Conservation (phyloP, 2,797 vertebrate species). For the Hypotaenidia okinawae region DNA sequence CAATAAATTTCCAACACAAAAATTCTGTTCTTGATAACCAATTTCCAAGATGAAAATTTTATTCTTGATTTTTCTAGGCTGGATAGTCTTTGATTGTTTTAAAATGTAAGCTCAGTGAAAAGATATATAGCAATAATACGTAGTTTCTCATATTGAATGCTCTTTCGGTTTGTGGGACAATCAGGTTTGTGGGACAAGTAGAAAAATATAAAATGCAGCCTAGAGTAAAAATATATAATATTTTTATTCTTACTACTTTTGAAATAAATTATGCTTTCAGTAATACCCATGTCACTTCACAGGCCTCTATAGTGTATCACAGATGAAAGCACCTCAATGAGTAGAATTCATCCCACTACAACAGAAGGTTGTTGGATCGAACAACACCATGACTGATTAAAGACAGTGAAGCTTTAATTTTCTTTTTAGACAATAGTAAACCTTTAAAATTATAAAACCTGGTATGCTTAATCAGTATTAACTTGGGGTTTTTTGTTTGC, state of each 20-base stretch:
- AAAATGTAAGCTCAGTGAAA: neutral
- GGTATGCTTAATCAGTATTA: neutral
- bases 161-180: neutral
- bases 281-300: neutral
- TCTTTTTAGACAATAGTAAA: neutral
- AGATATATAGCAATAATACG: neutral
- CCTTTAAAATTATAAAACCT: neutral
- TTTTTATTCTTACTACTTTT: neutral
- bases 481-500: too few species aligned
- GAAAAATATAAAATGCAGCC: neutral
- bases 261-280: neutral
- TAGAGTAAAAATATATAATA: neutral
- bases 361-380: neutral
- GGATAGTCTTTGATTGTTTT: neutral
- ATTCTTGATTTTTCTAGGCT: neutral
- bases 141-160: neutral
- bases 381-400: neutral
- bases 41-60: neutral
- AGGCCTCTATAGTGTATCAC: neutral
- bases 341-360: neutral
- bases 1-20: neutral
- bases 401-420: neutral
- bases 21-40: neutral
- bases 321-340: neutral
- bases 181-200: neutral